Percentiles rank a stretch among this genome's conserved stretches.
phyloP scores from a whole-genome alignment of 2,113 vertebrate species.

The Ciconia stormi region DNA sequence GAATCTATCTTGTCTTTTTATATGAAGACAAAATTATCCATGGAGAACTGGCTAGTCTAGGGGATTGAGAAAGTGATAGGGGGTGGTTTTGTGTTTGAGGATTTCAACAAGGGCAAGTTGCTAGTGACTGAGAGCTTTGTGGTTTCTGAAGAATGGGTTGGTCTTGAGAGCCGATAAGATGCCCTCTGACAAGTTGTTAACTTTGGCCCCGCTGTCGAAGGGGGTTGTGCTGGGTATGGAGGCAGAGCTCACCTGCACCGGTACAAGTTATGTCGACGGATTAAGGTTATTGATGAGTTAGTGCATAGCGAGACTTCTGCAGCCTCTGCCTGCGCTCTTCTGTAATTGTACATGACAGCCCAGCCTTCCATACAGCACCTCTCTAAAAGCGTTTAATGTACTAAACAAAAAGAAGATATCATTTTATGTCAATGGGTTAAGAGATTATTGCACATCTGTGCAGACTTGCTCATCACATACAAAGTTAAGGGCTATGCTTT shows the following conservation, averaged over 20 bases:
- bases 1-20: not conserved
- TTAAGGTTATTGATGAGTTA: not conserved
- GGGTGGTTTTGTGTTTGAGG: not conserved
- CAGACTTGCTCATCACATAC: not conserved
- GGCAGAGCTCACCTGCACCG: accelerated
- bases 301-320: not conserved
- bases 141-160: not conserved
- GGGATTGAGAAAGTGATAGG: not conserved
- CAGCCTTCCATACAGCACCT: not conserved
- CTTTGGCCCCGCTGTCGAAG: accelerated
- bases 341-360: not conserved
- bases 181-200: accelerated
- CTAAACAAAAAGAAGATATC: not conserved
- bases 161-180: not conserved
- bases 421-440: not conserved
- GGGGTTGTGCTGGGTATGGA: not conserved
- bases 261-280: not conserved
- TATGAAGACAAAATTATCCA: not conserved
- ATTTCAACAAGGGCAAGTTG: not conserved
- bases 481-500: not conserved
- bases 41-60: not conserved
- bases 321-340: not conserved
- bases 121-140: not conserved
- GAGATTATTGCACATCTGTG: not conserved
- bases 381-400: not conserved